Evolutionary conservation across 2,797 vertebrate genomes (phyloP).

Genomic region (Rhinophrynus dorsalis): DNA sequence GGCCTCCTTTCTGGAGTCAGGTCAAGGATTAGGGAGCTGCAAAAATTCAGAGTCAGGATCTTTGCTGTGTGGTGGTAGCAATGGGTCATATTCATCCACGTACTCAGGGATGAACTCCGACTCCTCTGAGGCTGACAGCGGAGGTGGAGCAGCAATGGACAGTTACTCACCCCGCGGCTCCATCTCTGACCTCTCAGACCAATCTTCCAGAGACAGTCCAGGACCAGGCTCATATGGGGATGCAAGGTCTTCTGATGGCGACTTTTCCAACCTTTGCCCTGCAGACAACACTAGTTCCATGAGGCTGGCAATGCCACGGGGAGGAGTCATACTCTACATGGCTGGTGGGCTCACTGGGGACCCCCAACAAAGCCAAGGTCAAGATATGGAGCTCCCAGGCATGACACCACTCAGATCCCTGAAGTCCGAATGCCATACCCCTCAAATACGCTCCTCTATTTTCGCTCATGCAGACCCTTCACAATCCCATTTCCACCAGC

Average conservation of each 20-base stretch:
- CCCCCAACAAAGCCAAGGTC: conserved; percentile 2
- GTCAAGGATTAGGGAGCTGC: background rate
- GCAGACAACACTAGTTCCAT: background rate
- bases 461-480: conserved; percentile 26
- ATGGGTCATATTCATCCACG: background rate
- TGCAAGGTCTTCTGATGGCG: conserved; percentile 4
- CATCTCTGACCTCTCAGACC: conserved; percentile 37
- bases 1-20: conserved; percentile 15
- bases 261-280: conserved; percentile 21
- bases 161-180: conserved; percentile 35
- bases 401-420: background rate
- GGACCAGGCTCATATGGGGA: background rate
- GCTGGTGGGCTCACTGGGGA: conserved; percentile 33
- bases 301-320: conserved; percentile 1
- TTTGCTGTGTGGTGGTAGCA: conserved; percentile 2
- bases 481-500: conserved; percentile 24
- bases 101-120: conserved; percentile 39
- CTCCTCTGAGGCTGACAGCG: conserved; percentile 44
- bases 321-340: conserved; percentile 36
- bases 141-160: conserved; percentile 30
- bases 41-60: background rate
- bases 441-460: conserved; percentile 29
- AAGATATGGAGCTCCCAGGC: background rate
- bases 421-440: background rate
- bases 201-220: conserved; percentile 34